Conservation (phyloP, 1,140 invertebrate genomes). For the Atta texana region DNA sequence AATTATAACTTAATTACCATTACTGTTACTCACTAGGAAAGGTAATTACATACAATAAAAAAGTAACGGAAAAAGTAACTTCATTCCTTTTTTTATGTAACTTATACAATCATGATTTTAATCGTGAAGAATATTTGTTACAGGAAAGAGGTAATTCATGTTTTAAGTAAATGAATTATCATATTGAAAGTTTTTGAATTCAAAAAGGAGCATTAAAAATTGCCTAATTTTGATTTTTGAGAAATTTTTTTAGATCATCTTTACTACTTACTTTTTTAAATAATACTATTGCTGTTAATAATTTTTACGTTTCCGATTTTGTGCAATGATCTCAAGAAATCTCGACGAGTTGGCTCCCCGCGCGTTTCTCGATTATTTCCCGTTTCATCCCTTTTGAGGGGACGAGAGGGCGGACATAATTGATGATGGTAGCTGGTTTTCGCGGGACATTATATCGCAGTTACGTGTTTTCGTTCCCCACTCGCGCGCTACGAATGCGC, state of each 20-base stretch:
- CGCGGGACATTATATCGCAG: constrained; percentile 78
- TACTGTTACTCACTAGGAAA: too few relatives aligned
- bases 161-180: not conserved
- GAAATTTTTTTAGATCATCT: not conserved
- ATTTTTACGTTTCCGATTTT: not conserved
- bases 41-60: too few relatives aligned
- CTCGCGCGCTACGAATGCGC: constrained; percentile 34
- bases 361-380: constrained; percentile 49
- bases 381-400: constrained; percentile 51
- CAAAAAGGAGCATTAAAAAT: not conserved
- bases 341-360: not conserved
- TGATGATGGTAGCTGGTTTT: constrained; percentile 79
- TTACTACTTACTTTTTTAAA: not conserved
- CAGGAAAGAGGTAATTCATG: not conserved
- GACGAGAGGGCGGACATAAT: constrained; percentile 74
- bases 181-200: not conserved
- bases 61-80: too few relatives aligned
- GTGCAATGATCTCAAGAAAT: constrained; percentile 37
- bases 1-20: too few relatives aligned
- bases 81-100: too few relatives aligned
- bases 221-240: not conserved
- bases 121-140: not conserved
- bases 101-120: not conserved
- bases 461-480: constrained; percentile 68
- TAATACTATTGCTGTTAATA: not conserved